phyloP scores from a whole-genome alignment of 2,113 vertebrate species.

The Siniperca knerii region DNA sequence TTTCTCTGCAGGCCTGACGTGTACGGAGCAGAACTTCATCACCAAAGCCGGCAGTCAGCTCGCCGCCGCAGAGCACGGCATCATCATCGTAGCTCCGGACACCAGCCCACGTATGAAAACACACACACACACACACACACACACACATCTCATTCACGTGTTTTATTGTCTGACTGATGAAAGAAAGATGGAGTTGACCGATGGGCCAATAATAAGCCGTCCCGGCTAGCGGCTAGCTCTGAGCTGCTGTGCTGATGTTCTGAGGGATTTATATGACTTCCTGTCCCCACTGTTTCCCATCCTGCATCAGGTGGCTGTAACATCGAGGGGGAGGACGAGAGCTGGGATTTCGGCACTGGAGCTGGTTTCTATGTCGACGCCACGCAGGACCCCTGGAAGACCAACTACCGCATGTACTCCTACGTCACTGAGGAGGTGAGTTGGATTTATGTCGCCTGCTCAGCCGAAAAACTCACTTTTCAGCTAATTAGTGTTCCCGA shows the following conservation, averaged over 20 bases:
- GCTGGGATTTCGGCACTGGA: conserved; percentile 97
- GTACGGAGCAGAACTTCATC: conserved; percentile 97
- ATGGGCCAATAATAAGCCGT: too few species aligned
- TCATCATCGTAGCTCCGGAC: conserved; percentile 92
- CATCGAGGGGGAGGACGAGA: conserved; percentile 95
- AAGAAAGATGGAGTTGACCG: too few species aligned
- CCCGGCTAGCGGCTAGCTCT: too few species aligned
- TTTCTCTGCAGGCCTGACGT: conserved; percentile 89
- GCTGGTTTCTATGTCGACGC: conserved; percentile 96
- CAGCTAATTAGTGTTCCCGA: neutral
- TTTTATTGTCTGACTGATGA: too few species aligned
- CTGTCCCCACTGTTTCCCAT: neutral
- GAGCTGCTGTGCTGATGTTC: too few species aligned
- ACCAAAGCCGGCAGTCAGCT: conserved; percentile 93
- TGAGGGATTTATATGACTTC: too few species aligned
- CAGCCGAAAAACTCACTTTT: too few species aligned
- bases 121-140: neutral
- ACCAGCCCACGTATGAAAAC: conserved; percentile 93
- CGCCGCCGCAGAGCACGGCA: conserved; percentile 90
- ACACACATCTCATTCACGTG: too few species aligned
- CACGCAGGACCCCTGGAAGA: conserved; percentile 95
- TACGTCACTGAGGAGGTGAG: conserved; percentile 93
- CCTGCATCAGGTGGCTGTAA: conserved; percentile 89
- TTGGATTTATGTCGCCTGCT: neutral
- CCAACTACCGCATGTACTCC: conserved; percentile 96